phyloP scores from a whole-genome alignment of 2,888 invertebrate species.

The Harpalus rubripes region DNA sequence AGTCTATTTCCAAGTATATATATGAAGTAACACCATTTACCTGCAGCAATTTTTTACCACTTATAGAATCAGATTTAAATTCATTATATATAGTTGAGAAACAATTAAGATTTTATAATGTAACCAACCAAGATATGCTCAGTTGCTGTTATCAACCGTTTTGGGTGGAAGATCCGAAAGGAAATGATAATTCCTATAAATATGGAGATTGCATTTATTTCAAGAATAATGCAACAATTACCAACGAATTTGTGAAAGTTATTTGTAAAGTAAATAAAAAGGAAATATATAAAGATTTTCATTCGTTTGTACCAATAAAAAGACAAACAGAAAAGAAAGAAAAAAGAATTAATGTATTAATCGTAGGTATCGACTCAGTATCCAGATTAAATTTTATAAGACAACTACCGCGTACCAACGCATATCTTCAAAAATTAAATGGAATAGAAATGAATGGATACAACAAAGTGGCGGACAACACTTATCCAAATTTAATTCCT shows the following conservation, averaged over 20 bases:
- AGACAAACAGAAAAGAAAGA: constrained; percentile 69
- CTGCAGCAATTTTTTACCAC: constrained; percentile 80
- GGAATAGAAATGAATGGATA: constrained; percentile 91
- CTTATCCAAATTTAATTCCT: constrained; percentile 93
- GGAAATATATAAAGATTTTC: constrained; percentile 84
- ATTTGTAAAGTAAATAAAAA: constrained; percentile 79
- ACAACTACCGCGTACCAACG: constrained; percentile 87
- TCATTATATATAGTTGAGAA: constrained; percentile 80
- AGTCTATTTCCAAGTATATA: constrained; percentile 79
- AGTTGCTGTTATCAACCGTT: constrained; percentile 83
- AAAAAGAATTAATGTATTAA: constrained; percentile 84
- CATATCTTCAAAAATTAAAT: constrained; percentile 80
- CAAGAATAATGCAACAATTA: constrained; percentile 76
- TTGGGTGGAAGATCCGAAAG: constrained; percentile 78
- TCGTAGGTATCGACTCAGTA: constrained; percentile 91
- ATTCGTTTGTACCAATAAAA: constrained; percentile 82
- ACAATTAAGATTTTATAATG: constrained; percentile 78
- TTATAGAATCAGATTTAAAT: constrained; percentile 81
- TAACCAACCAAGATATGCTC: constrained; percentile 77
- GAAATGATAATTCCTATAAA: constrained; percentile 78
- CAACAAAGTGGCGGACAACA: constrained; percentile 96
- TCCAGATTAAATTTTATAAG: constrained; percentile 92
- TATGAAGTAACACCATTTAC: constrained; percentile 77
- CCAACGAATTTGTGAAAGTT: constrained; percentile 85
- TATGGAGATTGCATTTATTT: constrained; percentile 79